Percentiles rank a stretch among this genome's conserved stretches.
These are phyloP conservation scores for Agrilus planipennis DNA, from an alignment of 1,140 invertebrate genomes.

Conservation along the genomic window DNA sequence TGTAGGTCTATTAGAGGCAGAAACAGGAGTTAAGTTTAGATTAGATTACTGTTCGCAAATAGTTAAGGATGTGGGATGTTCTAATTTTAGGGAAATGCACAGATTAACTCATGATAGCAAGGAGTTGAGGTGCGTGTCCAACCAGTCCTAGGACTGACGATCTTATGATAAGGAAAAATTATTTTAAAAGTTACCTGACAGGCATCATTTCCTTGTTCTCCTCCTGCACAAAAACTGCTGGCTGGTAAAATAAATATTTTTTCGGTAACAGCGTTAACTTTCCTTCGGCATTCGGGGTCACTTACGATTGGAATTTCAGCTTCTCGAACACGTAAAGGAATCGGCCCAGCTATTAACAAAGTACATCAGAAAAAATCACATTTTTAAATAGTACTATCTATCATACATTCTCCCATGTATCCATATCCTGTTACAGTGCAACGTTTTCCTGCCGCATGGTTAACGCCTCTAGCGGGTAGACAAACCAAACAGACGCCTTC, in stretches of 20 bases:
- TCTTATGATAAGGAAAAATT: too few species aligned
- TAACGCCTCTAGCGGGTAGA: constrained; percentile 73
- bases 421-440: constrained; percentile 90
- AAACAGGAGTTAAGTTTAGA: too few species aligned
- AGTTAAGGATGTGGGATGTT: too few species aligned
- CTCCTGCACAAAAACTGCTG: constrained; percentile 86
- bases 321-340: constrained; percentile 75
- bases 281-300: constrained; percentile 79
- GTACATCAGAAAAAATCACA: too few species aligned
- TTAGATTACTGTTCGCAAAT: too few species aligned
- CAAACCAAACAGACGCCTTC: constrained; percentile 76
- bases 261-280: constrained; percentile 87
- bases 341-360: constrained; percentile 64
- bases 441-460: constrained; percentile 71
- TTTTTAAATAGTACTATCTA: too few species aligned
- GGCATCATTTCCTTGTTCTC: constrained; percentile 83
- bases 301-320: constrained; percentile 89
- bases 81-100: too few species aligned
- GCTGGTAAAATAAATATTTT: constrained; percentile 88
- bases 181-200: constrained; percentile 72
- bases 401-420: constrained; percentile 83
- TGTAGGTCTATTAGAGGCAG: too few species aligned
- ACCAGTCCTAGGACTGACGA: too few species aligned
- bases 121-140: too few species aligned
- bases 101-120: too few species aligned